phyloP scores from a whole-genome alignment of 2,797 vertebrate species.

The Sarcoramphus papa region DNA sequence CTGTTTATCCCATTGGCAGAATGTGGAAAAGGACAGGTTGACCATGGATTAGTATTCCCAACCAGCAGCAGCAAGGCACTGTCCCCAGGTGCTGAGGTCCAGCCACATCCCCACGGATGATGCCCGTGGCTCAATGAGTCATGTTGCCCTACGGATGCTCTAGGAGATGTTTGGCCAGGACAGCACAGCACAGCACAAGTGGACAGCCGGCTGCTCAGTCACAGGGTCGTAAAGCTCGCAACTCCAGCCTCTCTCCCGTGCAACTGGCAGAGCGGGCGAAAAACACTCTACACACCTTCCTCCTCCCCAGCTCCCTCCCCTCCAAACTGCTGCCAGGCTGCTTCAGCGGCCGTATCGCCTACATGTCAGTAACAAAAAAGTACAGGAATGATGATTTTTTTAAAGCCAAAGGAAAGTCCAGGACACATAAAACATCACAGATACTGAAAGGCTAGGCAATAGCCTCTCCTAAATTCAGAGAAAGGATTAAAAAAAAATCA shows the following conservation, averaged over 20 bases:
- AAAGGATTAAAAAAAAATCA: neutral
- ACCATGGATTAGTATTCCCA: neutral
- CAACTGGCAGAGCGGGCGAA: neutral
- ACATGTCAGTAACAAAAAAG: neutral
- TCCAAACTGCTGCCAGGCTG: neutral
- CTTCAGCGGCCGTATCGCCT: neutral
- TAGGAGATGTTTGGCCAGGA: neutral
- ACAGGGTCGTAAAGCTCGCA: neutral
- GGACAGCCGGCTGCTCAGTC: neutral
- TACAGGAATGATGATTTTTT: neutral
- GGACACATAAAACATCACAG: neutral
- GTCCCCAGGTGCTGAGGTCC: neutral
- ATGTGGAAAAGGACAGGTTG: neutral
- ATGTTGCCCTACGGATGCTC: neutral
- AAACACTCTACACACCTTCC: neutral
- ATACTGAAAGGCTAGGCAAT: fast-evolving
- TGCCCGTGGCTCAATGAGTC: neutral
- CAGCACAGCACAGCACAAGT: neutral
- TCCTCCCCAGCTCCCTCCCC: neutral
- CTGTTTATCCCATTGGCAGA: neutral
- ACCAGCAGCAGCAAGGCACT: neutral
- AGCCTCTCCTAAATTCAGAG: neutral
- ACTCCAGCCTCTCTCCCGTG: neutral
- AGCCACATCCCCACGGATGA: neutral
- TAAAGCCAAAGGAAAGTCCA: neutral